Base-by-base conservation (phyloP, 2,113 vertebrate genomes). In the Thunnus maccoyii region DNA sequence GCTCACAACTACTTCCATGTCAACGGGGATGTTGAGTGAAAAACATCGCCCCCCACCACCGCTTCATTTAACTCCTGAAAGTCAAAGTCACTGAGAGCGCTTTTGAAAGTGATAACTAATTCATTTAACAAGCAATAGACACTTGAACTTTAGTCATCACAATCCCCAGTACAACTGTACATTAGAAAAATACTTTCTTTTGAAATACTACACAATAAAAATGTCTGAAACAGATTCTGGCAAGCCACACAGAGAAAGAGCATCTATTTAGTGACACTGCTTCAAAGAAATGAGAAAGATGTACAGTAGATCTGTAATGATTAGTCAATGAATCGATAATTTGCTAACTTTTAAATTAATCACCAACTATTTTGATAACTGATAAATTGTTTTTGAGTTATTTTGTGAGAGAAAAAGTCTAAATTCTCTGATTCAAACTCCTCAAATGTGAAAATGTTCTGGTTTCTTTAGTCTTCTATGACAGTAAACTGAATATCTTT, bases 1-100 rank as follows among this genome's bases (percentile, higher is more conserved):
- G 89, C 91, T 88, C 79, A 51, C 70, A 74, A 47, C 66, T 27
- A 44, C 47, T 32, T 82, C 78, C 76, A 83, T 78, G 73, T 89
- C 73, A 67, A 58, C 20, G 1, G 13, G 25, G 76, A 77, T 50
- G 68, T 67, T 82, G 17, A 61, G 20, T 30, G 64, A 36, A 41
- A 61, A 78, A 71, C 55, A 67, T 17, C 6, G 14, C 41, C 56
- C 32, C 52, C 44, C 9, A 7, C 36, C 57, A 48, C 30, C 30
- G 51, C 55, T 83, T 30, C 70, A 36, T 27, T 60, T 30, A 73
- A 50, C 60, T 48, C 18, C 55, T 54, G 4, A 44, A 57, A 50
- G 20, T 62, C 64, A 0, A 73, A 73, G 61, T 72, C 47, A 69
- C 15, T 46, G 54, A 69, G 25, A 56, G 48, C 18, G 30, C 50